Base-by-base conservation (phyloP, 2,888 invertebrate genomes). In the Sphaerolaimus hirsutus region DNA sequence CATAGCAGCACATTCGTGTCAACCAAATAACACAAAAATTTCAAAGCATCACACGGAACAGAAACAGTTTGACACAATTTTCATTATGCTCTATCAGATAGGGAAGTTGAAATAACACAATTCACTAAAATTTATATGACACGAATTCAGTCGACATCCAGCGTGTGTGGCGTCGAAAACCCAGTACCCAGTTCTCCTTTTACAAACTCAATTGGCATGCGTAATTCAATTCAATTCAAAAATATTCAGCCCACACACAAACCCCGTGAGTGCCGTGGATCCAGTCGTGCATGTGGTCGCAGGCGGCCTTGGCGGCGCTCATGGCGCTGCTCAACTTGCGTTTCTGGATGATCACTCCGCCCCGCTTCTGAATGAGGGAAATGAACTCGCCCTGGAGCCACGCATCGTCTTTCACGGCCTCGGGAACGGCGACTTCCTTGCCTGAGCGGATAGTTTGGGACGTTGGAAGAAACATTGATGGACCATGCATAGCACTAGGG, bases 271-370 rank as follows among this genome's bases (percentile, higher is more conserved):
- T 84, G 41, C 89, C 93, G 51, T 74, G 66, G 77, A 83, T 91
- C 86, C 91, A 87, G 64, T 87, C 87, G 55, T 75, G 76, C 81
- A 97, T 86, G 64, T 97, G 93, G 67, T 97, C 93, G 53, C 81
- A 80, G 26, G 91, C 89, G 25, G 97, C 93, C 68, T 97, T 97
- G 21, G 97, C 93, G 2, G 97, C 97, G 27, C 91, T 91, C 77
- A 97, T 80, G 2, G 97, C 97, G 3, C 91, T 91, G 0, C 91
- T 91, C 76, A 97, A 79, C 68, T 93, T 91, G 46, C 97, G 76
- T 1, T 89, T 89, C 36, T 80, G 79, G 60, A 97, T 97, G 5
- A 99, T 91, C 43, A 87, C 83, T 42, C 86, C 93, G 38, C 97
- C 97, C 53, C 97, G 76, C 64, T 84, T 89, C 67, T 97, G 97